Evolutionary conservation across 2,113 vertebrate genomes (phyloP), one percentile per base, ranked within the genome.

Genomic region (Pseudolaguvia tuberculata): DNA sequence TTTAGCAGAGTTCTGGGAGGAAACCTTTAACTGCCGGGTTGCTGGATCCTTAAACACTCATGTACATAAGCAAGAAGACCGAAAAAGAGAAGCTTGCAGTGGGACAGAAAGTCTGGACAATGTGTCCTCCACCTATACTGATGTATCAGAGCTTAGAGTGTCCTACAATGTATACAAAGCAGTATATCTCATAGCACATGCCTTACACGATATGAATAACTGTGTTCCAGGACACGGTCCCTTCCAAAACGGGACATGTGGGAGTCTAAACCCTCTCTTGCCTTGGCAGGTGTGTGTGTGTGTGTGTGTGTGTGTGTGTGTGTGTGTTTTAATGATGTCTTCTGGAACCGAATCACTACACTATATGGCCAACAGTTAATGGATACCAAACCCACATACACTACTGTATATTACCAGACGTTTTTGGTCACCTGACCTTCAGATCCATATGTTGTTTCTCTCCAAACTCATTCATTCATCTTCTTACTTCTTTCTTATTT

Each of bases 141-240:
- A 90, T 73, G 85, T 89, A 55, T 86, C 87, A 45, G 83, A 90
- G 77, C 79, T 89, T 52, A 84, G 89, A 31, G 88, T 90, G 35
- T 87, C 89, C 20, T 90, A 89, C 76, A 90, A 91, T 23, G 88
- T 91, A 7, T 91, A 92, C 68, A 91, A 91, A 72, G 90, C 89
- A 13, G 86, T 91, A 9, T 86, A 92, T 79, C 72, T 90, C 20
- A 80, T 90, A 52, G 89, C 90, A 20, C 79, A 91, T 71, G 87
- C 90, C n/a, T 82, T 92, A 72, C 86, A 91, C 13, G 82, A 88
- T 50, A 86, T 92, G 80, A 84, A 78, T 61, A 47, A 75, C 39
- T 89, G 88, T 73, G 72, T 78, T 45, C 62, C 27, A n/a, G 84
- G 83, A 48, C 61, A 82, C 0, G 88, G 87, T 39, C 83, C 85